Percentiles rank a stretch among this genome's conserved stretches.
Conservation (phyloP, 1,140 invertebrate genomes). For the Hyposmocoma kahamanoa region DNA sequence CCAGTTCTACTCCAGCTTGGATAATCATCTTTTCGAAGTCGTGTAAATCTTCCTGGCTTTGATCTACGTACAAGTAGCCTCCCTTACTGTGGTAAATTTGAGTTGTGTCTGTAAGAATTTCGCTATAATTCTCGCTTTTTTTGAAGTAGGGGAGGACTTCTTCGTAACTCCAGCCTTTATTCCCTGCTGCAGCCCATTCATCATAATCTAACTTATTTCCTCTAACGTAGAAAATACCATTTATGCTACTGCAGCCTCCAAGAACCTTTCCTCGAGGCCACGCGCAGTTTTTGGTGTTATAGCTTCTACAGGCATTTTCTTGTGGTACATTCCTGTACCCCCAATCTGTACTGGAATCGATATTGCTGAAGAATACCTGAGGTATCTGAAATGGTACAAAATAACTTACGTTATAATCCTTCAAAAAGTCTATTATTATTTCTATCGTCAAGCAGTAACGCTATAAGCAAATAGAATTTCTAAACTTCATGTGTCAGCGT, state of each 20-base stretch:
- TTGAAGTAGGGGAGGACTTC: conserved; percentile 62
- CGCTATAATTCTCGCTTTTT: conserved; percentile 77
- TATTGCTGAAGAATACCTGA: conserved; percentile 26
- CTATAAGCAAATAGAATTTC: neutral
- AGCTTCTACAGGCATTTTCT: conserved; percentile 43
- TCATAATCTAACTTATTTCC: conserved; percentile 81
- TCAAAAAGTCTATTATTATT: neutral
- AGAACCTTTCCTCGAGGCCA: conserved; percentile 75
- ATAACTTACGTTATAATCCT: too few relatives aligned
- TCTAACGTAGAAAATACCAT: conserved; percentile 80
- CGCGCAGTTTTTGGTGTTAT: conserved; percentile 46
- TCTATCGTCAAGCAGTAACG: neutral
- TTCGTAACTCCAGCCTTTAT: conserved; percentile 65
- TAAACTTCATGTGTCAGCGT: neutral
- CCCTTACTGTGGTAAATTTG: conserved; percentile 78
- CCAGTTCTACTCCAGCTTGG: conserved; percentile 81
- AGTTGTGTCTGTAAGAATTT: conserved; percentile 48
- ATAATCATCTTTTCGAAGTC: conserved; percentile 80
- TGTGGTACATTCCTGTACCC: conserved; percentile 72
- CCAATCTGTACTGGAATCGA: conserved; percentile 70
- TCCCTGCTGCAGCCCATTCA: conserved; percentile 69
- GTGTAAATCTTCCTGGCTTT: conserved; percentile 79
- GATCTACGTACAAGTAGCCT: conserved; percentile 85
- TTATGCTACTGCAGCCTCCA: conserved; percentile 78
- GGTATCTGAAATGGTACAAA: conserved; percentile 39